These are phyloP conservation scores for Gryllus longicercus DNA, from an alignment of 2,888 invertebrate species.

Conservation along the genomic window DNA sequence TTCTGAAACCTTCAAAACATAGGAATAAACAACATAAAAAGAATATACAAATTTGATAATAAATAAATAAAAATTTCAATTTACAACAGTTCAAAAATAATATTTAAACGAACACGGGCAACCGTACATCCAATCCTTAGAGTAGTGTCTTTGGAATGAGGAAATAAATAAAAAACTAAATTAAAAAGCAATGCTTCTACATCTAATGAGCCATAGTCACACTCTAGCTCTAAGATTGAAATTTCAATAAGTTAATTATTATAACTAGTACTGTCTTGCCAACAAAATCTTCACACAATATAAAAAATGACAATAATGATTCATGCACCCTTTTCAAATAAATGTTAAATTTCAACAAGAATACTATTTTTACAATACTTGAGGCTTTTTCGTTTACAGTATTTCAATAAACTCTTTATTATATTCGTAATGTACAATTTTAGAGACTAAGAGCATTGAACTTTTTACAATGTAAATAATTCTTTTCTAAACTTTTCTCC, in stretches of 20 bases:
- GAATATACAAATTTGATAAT: neutral
- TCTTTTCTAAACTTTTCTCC: neutral
- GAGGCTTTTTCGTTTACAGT: neutral
- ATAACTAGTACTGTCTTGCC: neutral
- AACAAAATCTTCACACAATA: neutral
- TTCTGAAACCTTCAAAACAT: slow-evolving; percentile 7
- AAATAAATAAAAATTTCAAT: slow-evolving; percentile 1
- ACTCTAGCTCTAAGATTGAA: slow-evolving; percentile 17
- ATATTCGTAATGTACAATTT: slow-evolving; percentile 3
- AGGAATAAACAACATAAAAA: slow-evolving; percentile 6
- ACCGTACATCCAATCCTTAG: neutral
- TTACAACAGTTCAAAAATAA: neutral
- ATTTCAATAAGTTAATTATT: slow-evolving; percentile 2
- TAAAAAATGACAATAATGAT: neutral
- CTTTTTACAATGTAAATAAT: slow-evolving; percentile 11
- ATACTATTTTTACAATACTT: slow-evolving; percentile 17
- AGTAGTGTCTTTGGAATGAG: slow-evolving; percentile 10
- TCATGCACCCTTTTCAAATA: neutral
- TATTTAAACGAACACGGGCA: neutral
- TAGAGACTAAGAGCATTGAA: slow-evolving; percentile 17
- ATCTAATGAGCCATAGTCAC: slow-evolving; percentile 8
- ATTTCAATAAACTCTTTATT: slow-evolving; percentile 17
- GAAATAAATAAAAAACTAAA: slow-evolving; percentile 11
- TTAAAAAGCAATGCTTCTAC: slow-evolving; percentile 10
- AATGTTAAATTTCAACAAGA: slow-evolving; percentile 10